phyloP scores from a whole-genome alignment of 2,113 vertebrate genomes.

The Periophthalmus modestus region DNA sequence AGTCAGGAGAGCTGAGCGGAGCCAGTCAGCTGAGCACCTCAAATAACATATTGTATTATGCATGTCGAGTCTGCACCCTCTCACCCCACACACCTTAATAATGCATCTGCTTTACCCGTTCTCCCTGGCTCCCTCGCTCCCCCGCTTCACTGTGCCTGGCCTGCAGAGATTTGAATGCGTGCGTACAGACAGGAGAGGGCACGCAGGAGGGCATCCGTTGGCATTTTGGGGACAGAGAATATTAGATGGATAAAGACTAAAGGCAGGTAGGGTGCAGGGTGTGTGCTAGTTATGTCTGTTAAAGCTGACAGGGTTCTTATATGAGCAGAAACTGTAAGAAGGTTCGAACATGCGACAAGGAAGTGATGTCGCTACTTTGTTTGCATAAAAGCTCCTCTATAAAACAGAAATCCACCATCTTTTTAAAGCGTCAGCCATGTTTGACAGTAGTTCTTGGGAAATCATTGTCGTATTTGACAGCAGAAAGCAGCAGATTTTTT shows the following conservation, averaged over 20 bases:
- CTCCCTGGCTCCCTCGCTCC: not conserved
- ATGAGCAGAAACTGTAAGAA: too few relatives aligned
- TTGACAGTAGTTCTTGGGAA: too few relatives aligned
- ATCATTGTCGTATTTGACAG: too few relatives aligned
- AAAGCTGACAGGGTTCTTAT: not conserved
- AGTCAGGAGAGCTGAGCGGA: not conserved
- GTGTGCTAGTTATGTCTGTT: slow-evolving; percentile 1
- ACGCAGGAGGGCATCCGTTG: not conserved
- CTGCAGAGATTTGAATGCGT: slow-evolving; percentile 16
- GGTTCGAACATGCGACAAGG: not conserved
- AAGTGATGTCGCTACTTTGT: not conserved
- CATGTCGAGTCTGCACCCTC: slow-evolving; percentile 55
- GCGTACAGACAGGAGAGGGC: not conserved
- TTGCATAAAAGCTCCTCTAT: not conserved
- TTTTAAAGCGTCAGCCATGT: too few relatives aligned
- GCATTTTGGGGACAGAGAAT: slow-evolving; percentile 5
- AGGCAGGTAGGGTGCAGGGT: not conserved
- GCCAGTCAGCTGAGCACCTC: slow-evolving; percentile 31
- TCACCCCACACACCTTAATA: slow-evolving; percentile 46
- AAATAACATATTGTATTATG: slow-evolving; percentile 60
- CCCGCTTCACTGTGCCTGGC: slow-evolving; percentile 1
- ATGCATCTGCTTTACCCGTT: slow-evolving; percentile 35
- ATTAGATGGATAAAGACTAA: slow-evolving; percentile 2
- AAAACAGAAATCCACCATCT: not conserved
- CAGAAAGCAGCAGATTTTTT: too few relatives aligned